phyloP scores from a whole-genome alignment of 2,113 vertebrate genomes.

The Numida meleagris region DNA sequence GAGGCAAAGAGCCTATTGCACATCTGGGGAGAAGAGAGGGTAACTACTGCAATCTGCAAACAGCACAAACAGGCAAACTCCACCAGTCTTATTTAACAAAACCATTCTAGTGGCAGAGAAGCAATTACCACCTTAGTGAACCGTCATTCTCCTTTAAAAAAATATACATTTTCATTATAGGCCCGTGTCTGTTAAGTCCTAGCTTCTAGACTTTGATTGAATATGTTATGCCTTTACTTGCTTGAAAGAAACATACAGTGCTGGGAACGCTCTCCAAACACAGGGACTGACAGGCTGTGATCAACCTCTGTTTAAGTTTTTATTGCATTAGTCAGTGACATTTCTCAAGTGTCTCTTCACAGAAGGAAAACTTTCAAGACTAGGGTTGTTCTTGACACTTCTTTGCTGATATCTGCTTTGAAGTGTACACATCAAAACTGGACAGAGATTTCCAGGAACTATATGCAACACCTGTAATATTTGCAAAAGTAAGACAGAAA shows the following conservation, averaged over 20 bases:
- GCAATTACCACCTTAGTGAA: no score
- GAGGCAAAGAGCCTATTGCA: background rate
- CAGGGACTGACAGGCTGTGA: background rate
- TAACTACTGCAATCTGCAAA: background rate
- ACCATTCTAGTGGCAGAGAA: background rate
- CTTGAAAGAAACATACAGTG: background rate
- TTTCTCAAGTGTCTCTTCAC: background rate
- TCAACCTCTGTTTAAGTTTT: background rate
- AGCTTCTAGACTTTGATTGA: background rate
- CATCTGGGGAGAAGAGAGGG: background rate
- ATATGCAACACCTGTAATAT: background rate
- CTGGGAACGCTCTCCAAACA: background rate
- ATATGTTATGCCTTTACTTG: background rate
- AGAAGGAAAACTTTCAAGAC: background rate
- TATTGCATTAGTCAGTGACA: background rate
- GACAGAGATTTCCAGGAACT: background rate
- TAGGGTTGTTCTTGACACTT: fast-evolving
- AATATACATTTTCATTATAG: background rate
- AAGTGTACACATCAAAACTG: background rate
- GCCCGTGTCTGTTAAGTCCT: background rate
- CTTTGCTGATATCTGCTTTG: background rate
- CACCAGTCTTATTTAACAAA: background rate
- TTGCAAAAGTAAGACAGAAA: background rate
- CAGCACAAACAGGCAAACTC: no score
- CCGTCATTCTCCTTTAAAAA: background rate